These are phyloP conservation scores for Leptarthrus brevirostris DNA, from an alignment of 2,888 invertebrate genomes.

Conservation along the genomic window DNA sequence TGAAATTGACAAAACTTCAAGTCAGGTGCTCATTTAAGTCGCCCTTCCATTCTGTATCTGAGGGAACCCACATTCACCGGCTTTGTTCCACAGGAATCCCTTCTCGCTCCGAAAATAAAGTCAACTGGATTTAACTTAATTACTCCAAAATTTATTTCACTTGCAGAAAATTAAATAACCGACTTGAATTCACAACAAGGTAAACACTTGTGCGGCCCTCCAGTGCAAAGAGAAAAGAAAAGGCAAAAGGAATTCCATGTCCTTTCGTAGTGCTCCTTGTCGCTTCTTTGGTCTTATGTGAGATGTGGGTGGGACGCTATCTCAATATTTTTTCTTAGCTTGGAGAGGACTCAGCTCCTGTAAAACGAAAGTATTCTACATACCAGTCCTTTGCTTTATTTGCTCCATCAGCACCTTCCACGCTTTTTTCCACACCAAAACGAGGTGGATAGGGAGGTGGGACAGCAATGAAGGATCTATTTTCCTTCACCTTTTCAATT, in stretches of 20 bases:
- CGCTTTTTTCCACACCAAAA: too few relatives aligned
- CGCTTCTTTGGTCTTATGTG: neutral
- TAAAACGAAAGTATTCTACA: slow-evolving; percentile 23
- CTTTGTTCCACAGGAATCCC: neutral
- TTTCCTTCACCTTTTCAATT: slow-evolving; percentile 41
- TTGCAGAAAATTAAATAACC: slow-evolving; percentile 53
- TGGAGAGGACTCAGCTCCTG: slow-evolving; percentile 4
- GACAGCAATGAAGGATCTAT: slow-evolving; percentile 33
- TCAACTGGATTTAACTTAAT: slow-evolving; percentile 54
- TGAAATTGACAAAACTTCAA: neutral
- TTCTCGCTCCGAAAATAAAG: slow-evolving; percentile 43
- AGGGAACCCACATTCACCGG: neutral
- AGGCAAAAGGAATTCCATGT: slow-evolving; percentile 29
- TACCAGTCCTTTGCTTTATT: slow-evolving; percentile 18
- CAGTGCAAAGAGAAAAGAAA: slow-evolving; percentile 11
- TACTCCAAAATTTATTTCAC: slow-evolving; percentile 53
- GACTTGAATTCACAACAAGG: slow-evolving; percentile 52
- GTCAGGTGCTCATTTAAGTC: neutral
- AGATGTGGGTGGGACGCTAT: neutral
- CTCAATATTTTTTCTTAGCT: slow-evolving; percentile 18
- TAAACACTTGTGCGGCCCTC: slow-evolving; percentile 46
- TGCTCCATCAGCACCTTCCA: slow-evolving; percentile 39
- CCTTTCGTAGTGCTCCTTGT: neutral
- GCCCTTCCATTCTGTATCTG: neutral
- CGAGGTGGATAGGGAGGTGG: neutral